phyloP scores from a whole-genome alignment of 1,140 invertebrate genomes.

The Caenorhabditis remanei region DNA sequence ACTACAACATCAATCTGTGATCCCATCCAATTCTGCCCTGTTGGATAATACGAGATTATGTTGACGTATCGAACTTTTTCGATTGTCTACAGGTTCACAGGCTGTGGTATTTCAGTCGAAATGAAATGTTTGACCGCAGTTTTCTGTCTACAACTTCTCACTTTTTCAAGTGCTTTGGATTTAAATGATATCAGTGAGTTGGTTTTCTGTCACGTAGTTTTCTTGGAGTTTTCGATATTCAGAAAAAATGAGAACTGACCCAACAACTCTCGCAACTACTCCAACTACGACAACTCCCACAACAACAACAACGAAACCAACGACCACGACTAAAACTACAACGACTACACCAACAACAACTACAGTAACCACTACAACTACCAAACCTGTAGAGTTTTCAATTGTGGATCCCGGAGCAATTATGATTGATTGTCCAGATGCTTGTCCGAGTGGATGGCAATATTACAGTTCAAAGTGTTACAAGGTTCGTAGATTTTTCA shows the following conservation, averaged over 20 bases:
- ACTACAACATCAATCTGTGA: too few species aligned
- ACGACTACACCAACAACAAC: neutral
- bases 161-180: neutral
- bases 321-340: too few species aligned
- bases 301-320: too few species aligned
- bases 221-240: neutral
- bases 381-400: neutral
- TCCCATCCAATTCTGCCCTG: too few species aligned
- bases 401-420: neutral
- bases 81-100: too few species aligned
- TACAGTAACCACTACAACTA: neutral
- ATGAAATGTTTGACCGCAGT: too few species aligned
- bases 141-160: too few species aligned
- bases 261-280: neutral
- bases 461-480: neutral
- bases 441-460: neutral
- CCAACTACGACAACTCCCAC: too few species aligned
- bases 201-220: neutral
- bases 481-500: neutral
- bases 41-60: too few species aligned
- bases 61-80: too few species aligned
- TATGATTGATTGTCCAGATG: neutral
- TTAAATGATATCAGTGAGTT: conserved; percentile 22
- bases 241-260: conserved; percentile 20
- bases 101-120: too few species aligned